Conservation (phyloP, 2,888 invertebrate species). For the Nematopogon swammerdamellus region DNA sequence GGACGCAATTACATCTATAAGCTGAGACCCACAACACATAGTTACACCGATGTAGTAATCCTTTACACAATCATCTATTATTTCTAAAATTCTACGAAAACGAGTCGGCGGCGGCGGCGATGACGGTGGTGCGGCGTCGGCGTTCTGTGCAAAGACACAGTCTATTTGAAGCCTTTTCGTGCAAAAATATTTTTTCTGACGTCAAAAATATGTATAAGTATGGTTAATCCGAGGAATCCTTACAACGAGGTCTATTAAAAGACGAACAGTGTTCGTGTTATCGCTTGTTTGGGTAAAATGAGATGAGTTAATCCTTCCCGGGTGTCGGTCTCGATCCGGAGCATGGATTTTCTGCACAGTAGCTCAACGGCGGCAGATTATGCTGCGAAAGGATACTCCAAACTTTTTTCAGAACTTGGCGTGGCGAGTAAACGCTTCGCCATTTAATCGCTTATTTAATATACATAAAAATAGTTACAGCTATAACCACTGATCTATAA, state of each 20-base stretch:
- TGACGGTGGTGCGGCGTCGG: no score
- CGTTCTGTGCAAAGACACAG: conserved; percentile 14
- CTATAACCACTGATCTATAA: no score
- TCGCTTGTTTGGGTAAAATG: background rate
- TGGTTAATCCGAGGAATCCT: conserved; percentile 16
- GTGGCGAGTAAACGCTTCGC: no score
- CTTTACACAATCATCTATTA: background rate
- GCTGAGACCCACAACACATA: background rate
- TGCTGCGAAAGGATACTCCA: no score
- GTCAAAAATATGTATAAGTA: conserved; percentile 12
- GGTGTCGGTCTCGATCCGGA: background rate
- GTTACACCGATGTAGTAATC: background rate
- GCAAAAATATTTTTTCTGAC: conserved; percentile 13
- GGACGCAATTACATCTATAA: background rate
- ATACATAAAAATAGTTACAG: no score
- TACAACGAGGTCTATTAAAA: conserved; percentile 2
- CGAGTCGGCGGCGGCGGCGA: background rate
- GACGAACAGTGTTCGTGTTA: background rate
- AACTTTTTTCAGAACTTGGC: no score
- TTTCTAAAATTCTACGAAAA: background rate
- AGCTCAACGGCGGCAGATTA: no score
- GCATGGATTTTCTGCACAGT: no score
- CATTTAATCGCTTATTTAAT: no score
- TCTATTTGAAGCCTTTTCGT: conserved; percentile 18
- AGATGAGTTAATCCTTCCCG: background rate